Percentiles rank a stretch among this genome's conserved stretches.
Evolutionary conservation across 2,113 vertebrate genomes (phyloP).

Genomic region (Regulus satrapa): DNA sequence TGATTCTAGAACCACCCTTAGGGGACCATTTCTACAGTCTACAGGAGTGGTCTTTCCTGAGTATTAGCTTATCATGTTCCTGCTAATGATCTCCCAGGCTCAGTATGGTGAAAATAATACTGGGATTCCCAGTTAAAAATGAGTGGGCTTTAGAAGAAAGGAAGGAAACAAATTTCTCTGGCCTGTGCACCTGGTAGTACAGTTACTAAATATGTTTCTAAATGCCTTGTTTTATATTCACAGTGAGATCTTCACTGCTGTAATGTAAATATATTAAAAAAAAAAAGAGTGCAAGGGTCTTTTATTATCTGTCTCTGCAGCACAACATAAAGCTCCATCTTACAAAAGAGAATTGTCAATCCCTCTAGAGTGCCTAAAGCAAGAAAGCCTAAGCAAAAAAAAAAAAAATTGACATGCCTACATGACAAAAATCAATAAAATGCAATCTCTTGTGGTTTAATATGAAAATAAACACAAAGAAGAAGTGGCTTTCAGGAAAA

Average conservation of each 20-base stretch:
- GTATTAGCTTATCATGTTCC: background rate
- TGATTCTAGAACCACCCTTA: background rate
- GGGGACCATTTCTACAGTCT: background rate
- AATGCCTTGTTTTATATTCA: background rate
- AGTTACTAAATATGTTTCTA: background rate
- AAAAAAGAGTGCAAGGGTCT: background rate
- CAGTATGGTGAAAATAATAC: background rate
- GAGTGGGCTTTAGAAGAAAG: background rate
- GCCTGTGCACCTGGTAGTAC: background rate
- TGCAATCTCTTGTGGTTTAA: conserved; percentile 7
- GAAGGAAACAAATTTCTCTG: background rate
- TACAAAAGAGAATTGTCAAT: background rate
- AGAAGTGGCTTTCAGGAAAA: background rate
- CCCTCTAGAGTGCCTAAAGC: background rate
- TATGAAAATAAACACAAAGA: conserved; percentile 37
- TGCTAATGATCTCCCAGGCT: background rate
- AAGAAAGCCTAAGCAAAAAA: background rate
- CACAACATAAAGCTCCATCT: background rate
- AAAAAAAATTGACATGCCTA: background rate
- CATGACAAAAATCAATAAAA: conserved; percentile 39
- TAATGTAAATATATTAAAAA: background rate
- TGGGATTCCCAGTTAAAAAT: background rate
- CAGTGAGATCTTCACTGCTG: background rate
- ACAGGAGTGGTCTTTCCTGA: background rate
- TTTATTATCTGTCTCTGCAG: background rate